Percentiles rank a stretch among this genome's conserved stretches.
Conservation (phyloP, 2,797 vertebrate genomes). For the Typhlichthys subterraneus region DNA sequence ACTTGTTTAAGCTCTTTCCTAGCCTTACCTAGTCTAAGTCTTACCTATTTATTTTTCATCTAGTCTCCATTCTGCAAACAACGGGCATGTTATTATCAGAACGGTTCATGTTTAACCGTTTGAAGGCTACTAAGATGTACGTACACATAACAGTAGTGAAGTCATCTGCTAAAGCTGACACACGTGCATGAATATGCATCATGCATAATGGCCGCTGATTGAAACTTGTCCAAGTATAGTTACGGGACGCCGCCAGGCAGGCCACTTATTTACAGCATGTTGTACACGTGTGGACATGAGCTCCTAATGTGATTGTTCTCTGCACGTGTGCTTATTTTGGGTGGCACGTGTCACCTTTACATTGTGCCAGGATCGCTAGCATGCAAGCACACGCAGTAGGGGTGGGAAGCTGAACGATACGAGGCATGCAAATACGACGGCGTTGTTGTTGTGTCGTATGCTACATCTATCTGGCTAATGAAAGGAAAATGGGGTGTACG, state of each 20-base stretch:
- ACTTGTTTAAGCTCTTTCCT: slow-evolving; percentile 5
- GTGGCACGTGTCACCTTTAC: slow-evolving; percentile 22
- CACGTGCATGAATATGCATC: slow-evolving; percentile 3
- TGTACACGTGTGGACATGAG: slow-evolving; percentile 1
- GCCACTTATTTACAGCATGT: slow-evolving; percentile 24
- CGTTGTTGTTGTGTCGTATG: too few relatives aligned
- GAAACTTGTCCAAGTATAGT: slow-evolving; percentile 1
- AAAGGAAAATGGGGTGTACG: too few relatives aligned
- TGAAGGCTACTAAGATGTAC: neutral
- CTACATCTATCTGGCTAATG: too few relatives aligned
- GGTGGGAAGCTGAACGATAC: too few relatives aligned
- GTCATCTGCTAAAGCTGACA: neutral
- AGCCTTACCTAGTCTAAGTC: neutral
- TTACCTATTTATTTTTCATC: too few relatives aligned
- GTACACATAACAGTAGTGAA: neutral
- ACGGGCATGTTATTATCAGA: slow-evolving; percentile 15
- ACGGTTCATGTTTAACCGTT: slow-evolving; percentile 11
- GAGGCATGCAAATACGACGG: too few relatives aligned
- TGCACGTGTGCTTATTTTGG: slow-evolving; percentile 14
- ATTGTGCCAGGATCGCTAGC: too few relatives aligned
- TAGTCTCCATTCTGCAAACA: slow-evolving; percentile 17
- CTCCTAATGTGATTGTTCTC: neutral
- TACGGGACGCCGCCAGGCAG: neutral
- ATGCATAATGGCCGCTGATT: slow-evolving; percentile 10
- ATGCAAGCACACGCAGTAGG: too few relatives aligned